phyloP scores from a whole-genome alignment of 1,140 invertebrate genomes.

The Venturia canescens region DNA sequence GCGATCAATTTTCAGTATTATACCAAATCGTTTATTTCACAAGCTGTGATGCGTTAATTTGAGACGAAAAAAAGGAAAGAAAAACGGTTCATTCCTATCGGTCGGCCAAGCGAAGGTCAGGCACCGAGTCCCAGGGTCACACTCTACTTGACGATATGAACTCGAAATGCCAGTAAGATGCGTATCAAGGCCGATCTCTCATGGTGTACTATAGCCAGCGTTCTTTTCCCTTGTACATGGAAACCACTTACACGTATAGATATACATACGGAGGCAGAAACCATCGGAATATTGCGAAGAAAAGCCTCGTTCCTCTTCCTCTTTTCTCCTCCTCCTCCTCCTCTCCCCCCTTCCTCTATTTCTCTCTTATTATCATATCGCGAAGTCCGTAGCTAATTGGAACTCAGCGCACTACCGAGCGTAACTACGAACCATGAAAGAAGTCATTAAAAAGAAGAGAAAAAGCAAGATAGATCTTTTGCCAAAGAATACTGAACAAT shows the following conservation, averaged over 20 bases:
- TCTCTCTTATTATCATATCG: slow-evolving; percentile 5
- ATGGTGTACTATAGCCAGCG: slow-evolving; percentile 41
- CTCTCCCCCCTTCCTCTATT: too few species aligned
- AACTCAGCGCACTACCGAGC: slow-evolving; percentile 14
- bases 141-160: slow-evolving; percentile 72
- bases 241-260: neutral
- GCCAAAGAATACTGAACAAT: neutral
- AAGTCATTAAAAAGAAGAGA: slow-evolving; percentile 14
- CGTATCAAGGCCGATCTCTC: slow-evolving; percentile 73
- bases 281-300: neutral
- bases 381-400: slow-evolving; percentile 38
- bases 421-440: slow-evolving; percentile 30
- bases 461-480: neutral
- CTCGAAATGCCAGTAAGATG: slow-evolving; percentile 70
- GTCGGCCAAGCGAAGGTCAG: slow-evolving; percentile 41
- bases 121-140: slow-evolving; percentile 59
- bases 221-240: slow-evolving; percentile 53
- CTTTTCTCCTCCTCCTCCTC: slow-evolving; percentile 43
- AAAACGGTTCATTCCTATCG: slow-evolving; percentile 43
- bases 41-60: slow-evolving; percentile 22
- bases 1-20: neutral
- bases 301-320: slow-evolving; percentile 47
- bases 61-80: slow-evolving; percentile 9
- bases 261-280: neutral
- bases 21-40: slow-evolving; percentile 6